These are phyloP conservation scores for Ramphastos sulfuratus DNA, from an alignment of 2,113 vertebrate genomes.

Conservation along the genomic window DNA sequence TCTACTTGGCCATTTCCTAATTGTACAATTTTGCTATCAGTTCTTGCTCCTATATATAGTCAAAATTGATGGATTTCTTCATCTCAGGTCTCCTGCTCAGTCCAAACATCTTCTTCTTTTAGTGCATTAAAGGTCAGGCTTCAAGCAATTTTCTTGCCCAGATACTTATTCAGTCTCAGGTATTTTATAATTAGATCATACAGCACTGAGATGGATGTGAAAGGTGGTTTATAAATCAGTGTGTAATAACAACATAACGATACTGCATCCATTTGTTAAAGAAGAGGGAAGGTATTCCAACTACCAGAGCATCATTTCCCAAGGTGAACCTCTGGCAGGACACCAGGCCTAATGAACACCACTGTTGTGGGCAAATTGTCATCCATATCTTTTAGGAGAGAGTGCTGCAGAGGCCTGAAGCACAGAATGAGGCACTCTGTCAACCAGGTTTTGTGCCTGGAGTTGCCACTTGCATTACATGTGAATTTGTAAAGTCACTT, in stretches of 20 bases:
- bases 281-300: not conserved
- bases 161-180: not conserved
- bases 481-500: not conserved
- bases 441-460: not conserved
- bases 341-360: not conserved
- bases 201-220: constrained; percentile 17
- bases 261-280: constrained; percentile 25
- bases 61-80: constrained; percentile 13
- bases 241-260: constrained; percentile 17
- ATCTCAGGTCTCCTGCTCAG: not conserved
- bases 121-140: constrained; percentile 23
- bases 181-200: constrained; percentile 36
- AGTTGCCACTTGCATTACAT: not conserved
- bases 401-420: not conserved
- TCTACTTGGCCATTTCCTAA: not conserved
- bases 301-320: not conserved
- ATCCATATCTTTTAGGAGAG: not conserved
- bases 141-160: not conserved
- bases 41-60: not conserved
- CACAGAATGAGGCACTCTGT: not conserved
- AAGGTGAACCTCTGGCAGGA: constrained; percentile 19
- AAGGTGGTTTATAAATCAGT: constrained; percentile 42
- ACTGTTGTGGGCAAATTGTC: not conserved
- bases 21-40: not conserved
- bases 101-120: not conserved